Evolutionary conservation across 92 coral and sea anemone genomes (phyloP), one percentile per base, ranked within the genome.

Genomic region (Porites evermanni): DNA sequence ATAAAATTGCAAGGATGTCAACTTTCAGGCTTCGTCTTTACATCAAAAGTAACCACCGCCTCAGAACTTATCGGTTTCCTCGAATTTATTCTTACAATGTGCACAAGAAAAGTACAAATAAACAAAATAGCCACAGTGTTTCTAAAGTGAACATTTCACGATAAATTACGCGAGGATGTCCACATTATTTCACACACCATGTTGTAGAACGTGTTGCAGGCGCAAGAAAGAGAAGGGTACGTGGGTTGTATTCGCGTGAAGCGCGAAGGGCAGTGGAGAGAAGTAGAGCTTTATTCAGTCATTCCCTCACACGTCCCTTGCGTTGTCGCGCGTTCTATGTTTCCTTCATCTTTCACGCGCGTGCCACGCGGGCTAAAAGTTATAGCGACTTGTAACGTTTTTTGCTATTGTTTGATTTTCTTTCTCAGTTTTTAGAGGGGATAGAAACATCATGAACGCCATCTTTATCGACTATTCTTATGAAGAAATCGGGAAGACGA

Each of bases 391-490:
- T 63, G 16, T 7, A 9, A 47, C 47, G 0, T 79, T 64, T 65
- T 13, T 13, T 38, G 6, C 6, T 38, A 38, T 38, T 38, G 47
- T 38, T 38, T 38, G 47, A 38, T 4, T 38, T 38, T 38, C 47
- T 38, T 65, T 65, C 64, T 85, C 64, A 92, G 54, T 84, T 89
- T 54, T 77, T 64, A 2, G 84, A 78, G 53, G 98, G 98, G 12
- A 88, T 92, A n/a, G 86, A 84, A 19, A 93, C 89, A 66, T 97
- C 99, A 26, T 97, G 97, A 78, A 97, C 72, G 44, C 99, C 99
- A 79, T 97, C 99, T 79, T 92, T 95, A 86, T 97, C 99, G 47
- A 97, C 94, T 70, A 85, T 77, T 74, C 98, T 94, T 52, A 97
- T 92, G 44, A 90, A 91, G 77, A 97, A 93, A 71, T 88, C 91